A percentile compares a stretch with the other conserved stretches of the same genome.
phyloP scores from a whole-genome alignment of 2,888 invertebrate genomes.

The Agriopis leucophaearia region DNA sequence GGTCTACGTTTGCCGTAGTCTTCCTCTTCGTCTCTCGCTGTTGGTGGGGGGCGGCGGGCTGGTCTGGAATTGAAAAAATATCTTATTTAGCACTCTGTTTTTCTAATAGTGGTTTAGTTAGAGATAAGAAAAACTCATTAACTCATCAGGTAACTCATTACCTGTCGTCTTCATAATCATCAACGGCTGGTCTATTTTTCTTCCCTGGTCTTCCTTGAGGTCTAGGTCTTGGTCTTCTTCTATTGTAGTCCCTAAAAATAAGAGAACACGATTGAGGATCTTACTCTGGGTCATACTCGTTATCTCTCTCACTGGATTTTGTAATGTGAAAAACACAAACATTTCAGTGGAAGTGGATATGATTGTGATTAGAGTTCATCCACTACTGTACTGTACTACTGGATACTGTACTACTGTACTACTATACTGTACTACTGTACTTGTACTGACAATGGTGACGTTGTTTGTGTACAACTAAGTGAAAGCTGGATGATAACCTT shows the following conservation, averaged over 20 bases:
- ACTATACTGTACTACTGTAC: too few relatives aligned
- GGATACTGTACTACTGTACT: too few relatives aligned
- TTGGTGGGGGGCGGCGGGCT: conserved; percentile 60
- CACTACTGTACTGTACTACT: too few relatives aligned
- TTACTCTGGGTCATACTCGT: too few relatives aligned
- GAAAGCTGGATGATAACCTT: too few relatives aligned
- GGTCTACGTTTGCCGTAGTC: conserved; percentile 44
- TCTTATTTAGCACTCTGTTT: not conserved
- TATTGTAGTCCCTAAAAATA: conserved; percentile 51
- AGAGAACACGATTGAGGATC: not conserved
- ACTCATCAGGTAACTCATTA: conserved; percentile 48
- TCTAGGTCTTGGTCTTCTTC: conserved; percentile 86
- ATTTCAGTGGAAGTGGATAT: too few relatives aligned
- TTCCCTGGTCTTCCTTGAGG: conserved; percentile 75
- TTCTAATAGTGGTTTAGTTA: not conserved
- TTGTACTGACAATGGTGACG: too few relatives aligned
- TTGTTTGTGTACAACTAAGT: too few relatives aligned
- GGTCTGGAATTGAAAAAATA: conserved; percentile 64
- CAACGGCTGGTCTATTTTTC: conserved; percentile 85
- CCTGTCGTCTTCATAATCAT: conserved; percentile 88
- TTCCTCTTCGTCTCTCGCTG: conserved; percentile 79
- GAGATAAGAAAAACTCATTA: not conserved
- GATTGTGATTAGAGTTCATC: too few relatives aligned
- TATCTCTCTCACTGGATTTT: too few relatives aligned
- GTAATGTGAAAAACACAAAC: too few relatives aligned